Percentiles rank a stretch among this genome's conserved stretches.
Conservation (phyloP, 2,113 vertebrate genomes). For the Calyptommatus sinebrachiatus region DNA sequence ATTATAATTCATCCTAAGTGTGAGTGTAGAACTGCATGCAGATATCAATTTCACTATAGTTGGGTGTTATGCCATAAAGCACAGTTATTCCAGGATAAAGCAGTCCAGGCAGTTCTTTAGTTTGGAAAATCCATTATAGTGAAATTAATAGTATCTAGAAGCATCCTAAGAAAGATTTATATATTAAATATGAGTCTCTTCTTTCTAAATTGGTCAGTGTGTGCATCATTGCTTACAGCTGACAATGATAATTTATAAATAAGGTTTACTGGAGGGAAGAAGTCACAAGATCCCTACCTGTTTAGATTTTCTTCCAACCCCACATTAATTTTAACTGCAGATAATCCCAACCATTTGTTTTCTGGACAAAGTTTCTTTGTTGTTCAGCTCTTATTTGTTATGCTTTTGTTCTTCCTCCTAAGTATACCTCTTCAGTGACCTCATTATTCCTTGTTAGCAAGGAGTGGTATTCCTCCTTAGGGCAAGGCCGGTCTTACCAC, state of each 20-base stretch:
- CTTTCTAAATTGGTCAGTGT: neutral
- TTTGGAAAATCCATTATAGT: too few species aligned
- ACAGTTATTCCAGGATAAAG: neutral
- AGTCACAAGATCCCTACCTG: neutral
- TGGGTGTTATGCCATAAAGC: neutral
- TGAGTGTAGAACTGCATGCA: too few species aligned
- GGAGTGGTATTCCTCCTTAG: conserved; percentile 12
- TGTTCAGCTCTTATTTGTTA: neutral
- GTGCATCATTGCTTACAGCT: neutral
- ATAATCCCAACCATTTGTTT: neutral
- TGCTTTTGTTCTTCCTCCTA: neutral
- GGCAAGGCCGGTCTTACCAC: neutral
- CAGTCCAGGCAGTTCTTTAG: too few species aligned
- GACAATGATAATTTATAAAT: neutral
- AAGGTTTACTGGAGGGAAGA: neutral
- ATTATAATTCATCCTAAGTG: too few species aligned
- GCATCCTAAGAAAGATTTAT: neutral
- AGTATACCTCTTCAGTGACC: conserved; percentile 51
- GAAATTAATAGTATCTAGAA: neutral
- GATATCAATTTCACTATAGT: too few species aligned
- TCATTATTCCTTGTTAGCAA: conserved; percentile 43
- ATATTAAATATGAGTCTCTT: neutral
- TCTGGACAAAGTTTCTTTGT: conserved; percentile 19
- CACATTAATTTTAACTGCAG: too few species aligned
- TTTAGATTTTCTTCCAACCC: too few species aligned